phyloP scores from a whole-genome alignment of 2,888 invertebrate genomes.

The Imbricaverruca yamaguchii region DNA sequence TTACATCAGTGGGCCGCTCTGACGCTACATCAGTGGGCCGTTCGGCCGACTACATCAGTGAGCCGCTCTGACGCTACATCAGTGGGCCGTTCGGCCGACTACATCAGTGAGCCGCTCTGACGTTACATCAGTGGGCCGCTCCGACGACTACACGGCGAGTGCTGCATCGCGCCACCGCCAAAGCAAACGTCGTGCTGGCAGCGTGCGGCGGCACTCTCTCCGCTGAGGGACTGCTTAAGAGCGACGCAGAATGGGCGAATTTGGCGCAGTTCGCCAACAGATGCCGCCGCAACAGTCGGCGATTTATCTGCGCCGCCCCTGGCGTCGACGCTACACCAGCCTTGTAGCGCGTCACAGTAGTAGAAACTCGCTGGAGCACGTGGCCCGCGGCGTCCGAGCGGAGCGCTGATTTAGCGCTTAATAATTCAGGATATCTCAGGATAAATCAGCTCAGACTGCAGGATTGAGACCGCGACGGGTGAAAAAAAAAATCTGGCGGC shows the following conservation, averaged over 20 bases:
- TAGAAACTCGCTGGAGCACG: neutral
- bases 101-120: too few relatives aligned
- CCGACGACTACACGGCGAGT: neutral
- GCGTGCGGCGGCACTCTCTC: neutral
- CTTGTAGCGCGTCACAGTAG: neutral
- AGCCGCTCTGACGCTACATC: too few relatives aligned
- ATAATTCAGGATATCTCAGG: neutral
- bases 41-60: too few relatives aligned
- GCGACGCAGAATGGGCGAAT: neutral
- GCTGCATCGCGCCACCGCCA: neutral
- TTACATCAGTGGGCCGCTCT: too few relatives aligned
- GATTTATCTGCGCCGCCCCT: neutral
- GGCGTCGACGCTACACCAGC: neutral
- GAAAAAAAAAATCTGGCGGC: neutral
- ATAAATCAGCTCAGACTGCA: neutral
- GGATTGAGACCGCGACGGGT: neutral
- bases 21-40: too few relatives aligned
- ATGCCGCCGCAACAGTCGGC: neutral
- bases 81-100: too few relatives aligned
- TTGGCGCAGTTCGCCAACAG: neutral
- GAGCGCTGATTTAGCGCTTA: neutral
- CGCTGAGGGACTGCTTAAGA: neutral
- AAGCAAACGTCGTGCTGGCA: neutral
- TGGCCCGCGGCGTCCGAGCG: neutral
- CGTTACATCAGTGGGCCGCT: neutral